phyloP scores from a whole-genome alignment of 2,113 vertebrate genomes.

The Megaceryle maxima region DNA sequence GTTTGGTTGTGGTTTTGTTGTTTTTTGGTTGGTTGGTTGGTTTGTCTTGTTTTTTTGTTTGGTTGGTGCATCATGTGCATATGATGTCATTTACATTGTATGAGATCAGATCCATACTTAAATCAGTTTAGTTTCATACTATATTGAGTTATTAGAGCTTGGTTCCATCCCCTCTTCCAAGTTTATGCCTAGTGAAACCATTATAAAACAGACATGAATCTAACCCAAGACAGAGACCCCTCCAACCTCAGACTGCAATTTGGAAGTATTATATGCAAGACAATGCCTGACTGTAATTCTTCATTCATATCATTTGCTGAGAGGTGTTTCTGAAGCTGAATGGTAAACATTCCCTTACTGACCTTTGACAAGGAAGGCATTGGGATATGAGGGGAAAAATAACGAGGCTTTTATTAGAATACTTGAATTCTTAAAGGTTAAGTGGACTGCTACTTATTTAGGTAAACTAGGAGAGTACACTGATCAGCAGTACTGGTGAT shows the following conservation, averaged over 20 bases:
- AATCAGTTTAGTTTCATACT: background rate
- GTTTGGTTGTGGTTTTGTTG: no score
- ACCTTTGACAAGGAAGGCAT: conserved; percentile 2
- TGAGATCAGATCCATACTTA: background rate
- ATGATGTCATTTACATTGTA: background rate
- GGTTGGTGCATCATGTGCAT: background rate
- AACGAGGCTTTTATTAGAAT: background rate
- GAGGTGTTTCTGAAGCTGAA: conserved; percentile 10
- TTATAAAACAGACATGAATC: background rate
- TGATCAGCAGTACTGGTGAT: background rate
- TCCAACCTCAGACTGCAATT: background rate
- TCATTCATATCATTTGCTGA: background rate
- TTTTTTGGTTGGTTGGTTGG: no score
- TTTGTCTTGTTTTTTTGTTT: no score
- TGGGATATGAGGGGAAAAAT: background rate
- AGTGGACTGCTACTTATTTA: conserved; percentile 41
- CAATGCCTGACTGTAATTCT: background rate
- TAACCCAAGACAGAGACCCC: background rate
- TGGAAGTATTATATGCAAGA: background rate
- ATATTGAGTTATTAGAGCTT: background rate
- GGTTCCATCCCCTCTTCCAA: background rate
- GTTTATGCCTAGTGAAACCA: background rate
- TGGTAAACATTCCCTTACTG: background rate
- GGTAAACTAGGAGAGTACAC: conserved; percentile 6
- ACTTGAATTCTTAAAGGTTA: background rate